A percentile compares a stretch with the other conserved stretches of the same genome.
Evolutionary conservation across 2,797 vertebrate genomes (phyloP).

Genomic region (Macropus fuliginosus): DNA sequence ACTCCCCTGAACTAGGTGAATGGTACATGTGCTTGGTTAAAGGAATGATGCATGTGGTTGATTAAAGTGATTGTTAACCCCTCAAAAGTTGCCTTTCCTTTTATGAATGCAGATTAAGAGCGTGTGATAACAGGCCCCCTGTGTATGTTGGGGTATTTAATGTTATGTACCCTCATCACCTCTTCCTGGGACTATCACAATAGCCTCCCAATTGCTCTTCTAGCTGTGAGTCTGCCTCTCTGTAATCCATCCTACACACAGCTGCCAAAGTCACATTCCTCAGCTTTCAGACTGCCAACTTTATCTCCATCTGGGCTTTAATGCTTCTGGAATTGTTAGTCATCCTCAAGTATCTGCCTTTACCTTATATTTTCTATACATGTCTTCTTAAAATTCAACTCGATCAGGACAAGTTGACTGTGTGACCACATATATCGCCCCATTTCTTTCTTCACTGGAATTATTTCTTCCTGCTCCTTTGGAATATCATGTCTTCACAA

Average conservation of each 20-base stretch:
- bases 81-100: no score
- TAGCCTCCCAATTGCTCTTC: neutral
- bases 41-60: no score
- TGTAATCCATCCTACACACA: neutral
- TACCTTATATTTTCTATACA: neutral
- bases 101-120: no score
- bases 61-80: no score
- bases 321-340: neutral
- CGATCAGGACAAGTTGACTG: neutral
- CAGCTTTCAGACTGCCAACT: neutral
- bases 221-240: neutral
- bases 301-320: neutral
- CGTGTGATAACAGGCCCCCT: no score
- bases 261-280: neutral
- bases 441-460: neutral
- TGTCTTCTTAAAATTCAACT: neutral
- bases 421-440: neutral
- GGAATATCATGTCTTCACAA: neutral
- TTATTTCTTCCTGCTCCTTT: neutral
- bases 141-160: no score
- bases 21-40: no score
- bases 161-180: neutral
- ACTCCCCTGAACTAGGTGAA: no score
- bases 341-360: neutral
- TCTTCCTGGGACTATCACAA: neutral